Evolutionary conservation across 2,888 invertebrate genomes (phyloP), one percentile per base, ranked within the genome.

Genomic region (Arctia plantaginis): DNA sequence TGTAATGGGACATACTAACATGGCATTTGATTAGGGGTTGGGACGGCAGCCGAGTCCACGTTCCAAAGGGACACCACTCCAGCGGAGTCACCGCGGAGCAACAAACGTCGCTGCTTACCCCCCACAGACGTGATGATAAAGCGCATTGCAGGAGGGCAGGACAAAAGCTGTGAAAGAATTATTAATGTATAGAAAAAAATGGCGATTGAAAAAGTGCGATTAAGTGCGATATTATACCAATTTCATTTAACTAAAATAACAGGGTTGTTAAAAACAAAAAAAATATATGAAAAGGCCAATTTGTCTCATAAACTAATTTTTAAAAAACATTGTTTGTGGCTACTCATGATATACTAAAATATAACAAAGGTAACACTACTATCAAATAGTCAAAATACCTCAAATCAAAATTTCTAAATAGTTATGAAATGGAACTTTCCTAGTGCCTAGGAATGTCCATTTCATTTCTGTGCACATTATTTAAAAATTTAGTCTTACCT

Each of bases 71-170:
- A 97, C 4, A 99, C 97, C 27, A 98, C 97, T 0, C 99, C 99
- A 84, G 98, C 98, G 0, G 99, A 99, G 92, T 99, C 99, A 0
- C 99, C 99, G 1, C 99, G 96, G 10, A 99, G 91, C 85, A 98
- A 96, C 78, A 97, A 96, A 4, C 97, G 92, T 0, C 96, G 95
- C 81, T 97, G 97, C 39, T 97, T 97, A 33, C 97, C 97, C 6
- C 97, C 96, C 12, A 96, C 96, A 0, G 97, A 97, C 0, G 97
- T 97, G 23, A 98, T 96, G 7, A 93, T 84, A 85, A 98, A 97
- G 69, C 97, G 97, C 98, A 99, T 98, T 0, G 99, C 98, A 0
- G 99, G 99, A 1, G 99, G 98, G 89, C 99, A 99, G 0, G 98
- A 98, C 0, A 99, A 95, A 0, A 98, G 97, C 98, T 98, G 92